Evolutionary conservation across 2,888 invertebrate species (phyloP).

Genomic region (Eurytoma adleriae): DNA sequence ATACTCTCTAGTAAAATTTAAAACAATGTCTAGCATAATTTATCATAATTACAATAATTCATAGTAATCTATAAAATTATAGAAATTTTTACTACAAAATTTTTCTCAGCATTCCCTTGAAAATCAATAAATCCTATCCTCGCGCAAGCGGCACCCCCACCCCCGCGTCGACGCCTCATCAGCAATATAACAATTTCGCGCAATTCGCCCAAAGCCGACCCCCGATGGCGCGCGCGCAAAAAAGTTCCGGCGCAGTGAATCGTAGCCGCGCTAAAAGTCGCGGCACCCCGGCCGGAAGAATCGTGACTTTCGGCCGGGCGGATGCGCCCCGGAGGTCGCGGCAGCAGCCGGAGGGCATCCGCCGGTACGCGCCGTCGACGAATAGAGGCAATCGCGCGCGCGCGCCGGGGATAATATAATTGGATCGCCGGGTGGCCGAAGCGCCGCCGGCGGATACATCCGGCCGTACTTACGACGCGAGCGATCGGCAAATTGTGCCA

Average conservation of each 20-base stretch:
- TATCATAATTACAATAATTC: no score
- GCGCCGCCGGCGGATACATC: neutral
- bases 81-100: no score
- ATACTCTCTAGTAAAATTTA: no score
- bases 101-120: no score
- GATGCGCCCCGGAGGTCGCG: conserved; percentile 46
- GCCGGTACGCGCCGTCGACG: conserved; percentile 73
- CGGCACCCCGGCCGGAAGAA: conserved; percentile 31
- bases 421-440: conserved; percentile 29
- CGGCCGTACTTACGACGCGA: neutral
- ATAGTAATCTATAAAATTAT: no score
- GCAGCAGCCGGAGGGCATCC: conserved; percentile 63
- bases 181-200: neutral
- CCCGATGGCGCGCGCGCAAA: no score
- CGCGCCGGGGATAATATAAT: conserved; percentile 8
- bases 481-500: conserved; percentile 53
- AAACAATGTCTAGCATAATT: no score
- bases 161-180: neutral
- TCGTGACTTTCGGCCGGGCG: conserved; percentile 61
- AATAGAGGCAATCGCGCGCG: conserved; percentile 70
- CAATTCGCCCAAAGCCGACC: neutral
- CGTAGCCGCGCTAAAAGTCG: neutral
- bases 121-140: no score
- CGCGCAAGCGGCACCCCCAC: no score
- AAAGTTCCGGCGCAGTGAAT: neutral